Evolutionary conservation across 2,797 vertebrate species (phyloP), one percentile per base, ranked within the genome.

Genomic region (Poecile montanus): DNA sequence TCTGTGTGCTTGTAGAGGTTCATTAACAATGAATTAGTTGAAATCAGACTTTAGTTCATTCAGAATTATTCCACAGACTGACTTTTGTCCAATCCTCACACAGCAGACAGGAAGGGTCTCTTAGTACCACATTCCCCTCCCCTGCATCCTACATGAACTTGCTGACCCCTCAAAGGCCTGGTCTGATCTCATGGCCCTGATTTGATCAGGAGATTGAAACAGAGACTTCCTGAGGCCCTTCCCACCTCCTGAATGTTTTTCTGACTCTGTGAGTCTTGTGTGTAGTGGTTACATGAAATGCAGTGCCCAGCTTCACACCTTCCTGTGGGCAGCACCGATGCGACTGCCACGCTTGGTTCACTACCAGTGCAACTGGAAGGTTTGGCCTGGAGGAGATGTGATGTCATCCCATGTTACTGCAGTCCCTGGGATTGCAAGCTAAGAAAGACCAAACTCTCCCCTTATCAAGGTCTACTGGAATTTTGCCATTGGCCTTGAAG

Each of bases 331-430:
- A 75, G 34, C 45, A 42, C 16, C 0, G 12, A 19, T 27, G 74
- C 0, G 3, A 40, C 13, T 65, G 32, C 1, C 6, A 25, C 3
- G 3, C 38, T 62, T 50, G 54, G 34, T 42, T 75, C 0, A 0
- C 62, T 66, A 32, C 48, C 80, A 88, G 75, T 11, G n/a, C 53
- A 42, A 57, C 2, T 26, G 62, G n/a, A 63, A 75, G 62, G 22
- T 45, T 23, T 93, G 51, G 51, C 66, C 62, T 72, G 53, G 20
- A 76, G 78, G 67, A 85, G 78, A 82, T 13, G 23, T 3, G n/a
- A 73, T 19, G 8, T 91, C 84, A 92, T 27, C 50, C 38, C 65
- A 29, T 6, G 25, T 71, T 74, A 47, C 61, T 88, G 76, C 58
- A 78, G 56, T 51, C 54, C 72, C 45, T 79, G 63, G 40, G 44